Percentiles rank a stretch among this genome's conserved stretches.
These are phyloP conservation scores for Paracentrotus lividus DNA, from an alignment of 53 echinoderm and acorn worm genomes.

Conservation along the genomic window DNA sequence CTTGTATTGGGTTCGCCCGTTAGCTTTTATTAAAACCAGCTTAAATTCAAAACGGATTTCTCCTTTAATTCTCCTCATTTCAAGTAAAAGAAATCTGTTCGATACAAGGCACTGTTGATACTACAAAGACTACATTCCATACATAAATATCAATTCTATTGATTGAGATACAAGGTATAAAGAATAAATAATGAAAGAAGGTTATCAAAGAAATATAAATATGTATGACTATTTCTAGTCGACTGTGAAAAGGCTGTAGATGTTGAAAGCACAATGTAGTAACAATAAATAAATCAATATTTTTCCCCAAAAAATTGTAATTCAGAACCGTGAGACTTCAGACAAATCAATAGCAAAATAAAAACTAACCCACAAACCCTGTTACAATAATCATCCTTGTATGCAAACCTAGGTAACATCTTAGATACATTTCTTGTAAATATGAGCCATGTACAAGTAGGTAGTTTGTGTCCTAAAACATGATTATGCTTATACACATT, in stretches of 20 bases:
- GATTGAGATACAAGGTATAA: neutral
- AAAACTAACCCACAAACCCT: neutral
- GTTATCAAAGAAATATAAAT: neutral
- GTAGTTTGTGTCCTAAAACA: too few relatives aligned
- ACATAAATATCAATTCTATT: neutral
- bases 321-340: neutral
- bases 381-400: too few relatives aligned
- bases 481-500: too few relatives aligned
- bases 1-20: too few relatives aligned
- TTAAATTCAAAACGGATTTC: too few relatives aligned
- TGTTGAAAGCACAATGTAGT: slow-evolving; percentile 51
- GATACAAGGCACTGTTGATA: neutral
- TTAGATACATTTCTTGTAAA: too few relatives aligned
- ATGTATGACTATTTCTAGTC: neutral
- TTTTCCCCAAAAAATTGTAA: neutral
- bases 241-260: neutral
- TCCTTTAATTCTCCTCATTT: too few relatives aligned
- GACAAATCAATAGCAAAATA: neutral
- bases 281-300: neutral
- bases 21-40: too few relatives aligned
- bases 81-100: too few relatives aligned
- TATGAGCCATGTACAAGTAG: too few relatives aligned
- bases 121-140: neutral
- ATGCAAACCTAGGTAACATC: too few relatives aligned
- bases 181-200: neutral